Percentiles rank a stretch among this genome's conserved stretches.
Evolutionary conservation across 2,797 vertebrate species (phyloP).

Genomic region (Gila robusta): DNA sequence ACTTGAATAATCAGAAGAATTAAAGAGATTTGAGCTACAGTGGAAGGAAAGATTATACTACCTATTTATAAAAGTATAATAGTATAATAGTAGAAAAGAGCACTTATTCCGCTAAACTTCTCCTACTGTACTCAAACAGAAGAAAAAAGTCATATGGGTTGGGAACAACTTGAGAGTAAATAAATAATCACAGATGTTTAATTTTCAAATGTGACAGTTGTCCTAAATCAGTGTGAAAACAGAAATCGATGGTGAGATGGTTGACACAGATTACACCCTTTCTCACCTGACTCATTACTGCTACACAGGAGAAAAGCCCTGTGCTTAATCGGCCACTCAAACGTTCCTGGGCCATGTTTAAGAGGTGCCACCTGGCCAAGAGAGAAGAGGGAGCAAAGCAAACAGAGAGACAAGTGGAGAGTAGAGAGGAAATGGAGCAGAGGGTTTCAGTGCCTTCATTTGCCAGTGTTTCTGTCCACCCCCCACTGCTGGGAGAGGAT

Average conservation of each 20-base stretch:
- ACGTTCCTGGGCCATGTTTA: conserved; percentile 73
- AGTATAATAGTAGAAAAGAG: neutral
- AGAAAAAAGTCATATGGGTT: neutral
- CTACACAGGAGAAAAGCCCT: conserved; percentile 50
- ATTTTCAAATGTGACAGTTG: neutral
- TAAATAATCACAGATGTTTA: neutral
- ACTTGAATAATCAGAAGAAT: neutral
- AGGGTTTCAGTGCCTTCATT: conserved; percentile 80
- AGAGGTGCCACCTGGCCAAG: conserved; percentile 57
- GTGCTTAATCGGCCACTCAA: conserved; percentile 82
- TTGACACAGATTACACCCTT: conserved; percentile 29
- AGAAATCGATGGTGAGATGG: neutral
- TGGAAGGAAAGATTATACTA: neutral
- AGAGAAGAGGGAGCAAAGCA: conserved; percentile 52
- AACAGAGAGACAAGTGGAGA: conserved; percentile 70
- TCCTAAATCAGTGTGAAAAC: conserved; percentile 21
- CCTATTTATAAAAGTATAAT: neutral
- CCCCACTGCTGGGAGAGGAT: conserved; percentile 58
- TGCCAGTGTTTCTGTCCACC: conserved; percentile 69
- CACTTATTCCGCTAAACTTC: neutral
- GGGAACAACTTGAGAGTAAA: neutral
- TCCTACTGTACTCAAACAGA: neutral
- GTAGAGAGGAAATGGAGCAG: conserved; percentile 82
- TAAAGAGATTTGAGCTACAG: neutral
- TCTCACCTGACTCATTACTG: conserved; percentile 47